A percentile compares a stretch with the other conserved stretches of the same genome.
Evolutionary conservation across 2,797 vertebrate species (phyloP).

Genomic region (Otolemur crassicaudatus): DNA sequence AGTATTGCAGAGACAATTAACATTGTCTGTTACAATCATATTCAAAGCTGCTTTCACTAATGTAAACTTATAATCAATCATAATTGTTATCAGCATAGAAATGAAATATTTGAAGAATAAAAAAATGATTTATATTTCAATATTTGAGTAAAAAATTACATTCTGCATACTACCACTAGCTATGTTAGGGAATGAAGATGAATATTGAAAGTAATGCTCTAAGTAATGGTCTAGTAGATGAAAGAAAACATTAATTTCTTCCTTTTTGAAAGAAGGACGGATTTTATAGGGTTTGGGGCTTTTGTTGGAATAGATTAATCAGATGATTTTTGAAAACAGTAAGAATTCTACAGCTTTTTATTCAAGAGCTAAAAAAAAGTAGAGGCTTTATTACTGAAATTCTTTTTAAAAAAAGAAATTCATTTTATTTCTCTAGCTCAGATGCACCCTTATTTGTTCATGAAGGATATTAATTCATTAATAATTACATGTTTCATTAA

Average conservation of each 20-base stretch:
- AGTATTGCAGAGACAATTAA: not conserved
- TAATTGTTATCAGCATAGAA: not conserved
- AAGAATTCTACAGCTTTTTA: constrained; percentile 2
- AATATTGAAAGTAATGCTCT: not conserved
- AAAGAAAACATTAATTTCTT: not conserved
- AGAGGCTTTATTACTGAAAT: not conserved
- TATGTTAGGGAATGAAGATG: not conserved
- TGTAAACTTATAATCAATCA: not conserved
- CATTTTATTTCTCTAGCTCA: not conserved
- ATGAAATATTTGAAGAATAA: not conserved
- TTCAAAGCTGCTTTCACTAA: not conserved
- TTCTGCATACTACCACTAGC: not conserved
- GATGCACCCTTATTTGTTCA: not conserved
- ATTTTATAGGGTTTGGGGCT: not conserved
- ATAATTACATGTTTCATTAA: not conserved
- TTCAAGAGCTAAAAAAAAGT: not conserved
- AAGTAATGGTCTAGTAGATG: not conserved
- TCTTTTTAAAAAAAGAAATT: not conserved
- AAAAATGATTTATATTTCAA: not conserved
- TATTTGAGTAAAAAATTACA: not conserved
- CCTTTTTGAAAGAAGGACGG: not conserved
- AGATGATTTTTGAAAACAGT: constrained; percentile 21
- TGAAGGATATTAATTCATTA: not conserved
- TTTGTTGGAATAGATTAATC: not conserved
- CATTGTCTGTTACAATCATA: not conserved